Evolutionary conservation across 2,888 invertebrate genomes (phyloP).

Genomic region (Xanthorhoe designata): DNA sequence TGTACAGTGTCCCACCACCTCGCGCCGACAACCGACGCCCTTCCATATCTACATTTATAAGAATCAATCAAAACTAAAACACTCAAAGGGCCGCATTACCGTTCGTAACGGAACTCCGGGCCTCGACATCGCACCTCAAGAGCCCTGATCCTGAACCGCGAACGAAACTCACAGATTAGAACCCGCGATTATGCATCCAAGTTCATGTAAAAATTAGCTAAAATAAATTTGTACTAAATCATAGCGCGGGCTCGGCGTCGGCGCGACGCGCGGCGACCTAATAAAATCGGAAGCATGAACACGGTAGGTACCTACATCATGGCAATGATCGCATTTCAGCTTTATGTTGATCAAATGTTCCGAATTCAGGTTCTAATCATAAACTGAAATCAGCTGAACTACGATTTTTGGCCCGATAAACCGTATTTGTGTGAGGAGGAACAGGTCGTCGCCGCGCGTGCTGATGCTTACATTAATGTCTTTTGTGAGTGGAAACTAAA

Average conservation of each 20-base stretch:
- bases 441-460: background rate
- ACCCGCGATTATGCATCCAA: conserved; percentile 2
- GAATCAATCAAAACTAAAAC: conserved; percentile 3
- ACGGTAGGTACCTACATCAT: no score
- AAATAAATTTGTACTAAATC: conserved; percentile 8
- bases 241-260: background rate
- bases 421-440: no score
- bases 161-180: conserved; percentile 8
- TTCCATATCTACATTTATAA: background rate
- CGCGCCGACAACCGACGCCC: conserved; percentile 17
- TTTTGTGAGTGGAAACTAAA: conserved; percentile 19
- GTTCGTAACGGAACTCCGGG: no score
- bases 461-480: conserved; percentile 25
- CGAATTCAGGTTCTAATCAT: no score
- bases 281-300: background rate
- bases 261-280: conserved; percentile 1
- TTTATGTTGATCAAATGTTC: no score
- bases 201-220: conserved; percentile 3
- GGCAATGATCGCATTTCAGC: no score
- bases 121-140: no score
- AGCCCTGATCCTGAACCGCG: background rate
- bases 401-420: no score
- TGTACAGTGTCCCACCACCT: conserved; percentile 26
- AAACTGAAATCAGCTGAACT: no score
- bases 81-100: no score